Base-by-base conservation (phyloP, 2,797 vertebrate genomes). In the Eurystomus glaucurus region DNA sequence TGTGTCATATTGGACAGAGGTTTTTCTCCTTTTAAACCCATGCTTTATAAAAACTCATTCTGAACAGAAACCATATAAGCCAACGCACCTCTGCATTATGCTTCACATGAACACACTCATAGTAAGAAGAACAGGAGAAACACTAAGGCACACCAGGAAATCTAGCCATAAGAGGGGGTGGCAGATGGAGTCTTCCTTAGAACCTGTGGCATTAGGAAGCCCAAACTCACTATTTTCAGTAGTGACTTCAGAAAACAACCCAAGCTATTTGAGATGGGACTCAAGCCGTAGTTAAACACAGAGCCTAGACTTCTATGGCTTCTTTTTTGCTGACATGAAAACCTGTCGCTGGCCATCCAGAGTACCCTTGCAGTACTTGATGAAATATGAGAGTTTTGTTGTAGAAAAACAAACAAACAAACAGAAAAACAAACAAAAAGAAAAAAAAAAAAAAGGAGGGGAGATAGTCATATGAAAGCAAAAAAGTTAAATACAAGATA, bases 161-260 rank as follows among this genome's bases (percentile, higher is more conserved):
- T n/a, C 35, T 10, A 29, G 25, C 17, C 1, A 0, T 18, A 64
- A 43, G 35, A 82, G 31, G 1, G 1, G 31, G 28, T 20, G 21
- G 48, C 23, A 60, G 46, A n/a, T 33, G 14, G 20, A 68, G 21
- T 21, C 33, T 68, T 89, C 37, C 45, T 64, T 31, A 80, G 45
- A 43, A 29, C 14, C 37, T 77, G 25, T 10, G 48, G 16, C 19
- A 37, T 10, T 62, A n/a, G 55, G 31, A 48, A 92, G 37, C 33
- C 50, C 26, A 51, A 68, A 46, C 72, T 45, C 37, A 37, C 37
- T n/a, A 11, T 45, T 84, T 80, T 61, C 29, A 61, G 19, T 29
- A 61, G 19, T 29, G 39, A 45, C 17, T 37, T 81, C 28, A 50
- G 58, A 43, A 81, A 76, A 50, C 5, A 60, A 35, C 6, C 2